Base-by-base conservation (phyloP, 2,113 vertebrate genomes). In the Prolemur simus region DNA sequence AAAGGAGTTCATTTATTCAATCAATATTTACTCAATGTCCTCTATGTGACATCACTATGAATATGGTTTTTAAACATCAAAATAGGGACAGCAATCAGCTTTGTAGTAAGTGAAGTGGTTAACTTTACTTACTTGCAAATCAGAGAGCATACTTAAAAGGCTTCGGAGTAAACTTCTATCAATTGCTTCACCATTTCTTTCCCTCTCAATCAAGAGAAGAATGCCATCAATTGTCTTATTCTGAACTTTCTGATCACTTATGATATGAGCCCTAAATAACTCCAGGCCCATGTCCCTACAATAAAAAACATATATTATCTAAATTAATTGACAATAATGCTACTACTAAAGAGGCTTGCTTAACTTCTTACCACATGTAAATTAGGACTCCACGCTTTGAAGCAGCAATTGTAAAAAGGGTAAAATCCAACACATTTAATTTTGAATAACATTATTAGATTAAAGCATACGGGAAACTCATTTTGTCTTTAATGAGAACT, bases 181-280 rank as follows among this genome's bases (percentile, higher is more conserved):
- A 11, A 99, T 99, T 80, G 99, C 99, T 97, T 99, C 99, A 20
- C 99, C 99, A 77, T 99, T 99, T 60, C 99, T 99, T 97, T 99
- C 99, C 91, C 99, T 98, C 98, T 99, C 99, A 8, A 99, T 99
- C 96, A 99, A 98, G 82, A 99, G 99, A 98, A 99, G 99, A 97
- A 99, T 99, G 86, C 99, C 99, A 96, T 99, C 99, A 69, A 99
- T 99, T 86, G 99, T 99, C 99, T 99, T 99, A 97, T 99, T 99
- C 98, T 99, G 99, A 96, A 99, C 99, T 97, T 99, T 99, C 97
- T 99, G 99, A 97, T 99, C 99, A 76, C 99, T 99, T 98, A 99
- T 99, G 98, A 99, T 99, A 97, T 99, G 99, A 98, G 99, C 99
- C 98, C 99, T 99, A 98, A 99, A 99, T 97, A 99, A 98, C 97